These are phyloP conservation scores for Morone chrysops DNA, from an alignment of 2,113 vertebrate species.

Conservation along the genomic window DNA sequence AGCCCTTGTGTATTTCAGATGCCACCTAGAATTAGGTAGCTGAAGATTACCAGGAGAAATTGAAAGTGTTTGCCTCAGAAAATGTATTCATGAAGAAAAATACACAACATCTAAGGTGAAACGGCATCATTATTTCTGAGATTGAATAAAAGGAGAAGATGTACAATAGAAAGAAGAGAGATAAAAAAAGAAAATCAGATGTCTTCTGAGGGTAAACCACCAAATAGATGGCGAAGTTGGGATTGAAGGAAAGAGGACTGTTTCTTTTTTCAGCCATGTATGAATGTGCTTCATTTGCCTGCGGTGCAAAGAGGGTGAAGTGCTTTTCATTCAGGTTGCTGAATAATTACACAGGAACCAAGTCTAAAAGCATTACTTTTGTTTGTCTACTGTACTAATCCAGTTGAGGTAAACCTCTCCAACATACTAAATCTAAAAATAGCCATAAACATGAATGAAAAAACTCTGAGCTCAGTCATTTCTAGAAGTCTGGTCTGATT, in stretches of 20 bases:
- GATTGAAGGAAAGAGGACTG: slow-evolving; percentile 1
- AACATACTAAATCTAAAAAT: slow-evolving; percentile 5
- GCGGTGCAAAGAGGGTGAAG: slow-evolving; percentile 1
- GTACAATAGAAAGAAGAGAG: background rate
- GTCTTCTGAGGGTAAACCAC: slow-evolving; percentile 15
- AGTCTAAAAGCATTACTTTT: slow-evolving; percentile 24
- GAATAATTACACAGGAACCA: slow-evolving; percentile 38
- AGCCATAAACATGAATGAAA: background rate
- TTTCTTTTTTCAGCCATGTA: slow-evolving; percentile 28
- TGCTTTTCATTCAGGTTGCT: slow-evolving; percentile 22
- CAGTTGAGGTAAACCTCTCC: background rate
- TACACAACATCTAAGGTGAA: background rate
- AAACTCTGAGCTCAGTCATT: background rate
- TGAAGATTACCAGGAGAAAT: slow-evolving; percentile 38
- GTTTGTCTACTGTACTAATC: background rate
- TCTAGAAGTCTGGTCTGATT: background rate
- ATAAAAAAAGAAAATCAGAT: background rate
- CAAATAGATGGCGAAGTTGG: slow-evolving; percentile 19
- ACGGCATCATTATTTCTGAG: background rate
- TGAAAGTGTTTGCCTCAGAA: slow-evolving; percentile 45
- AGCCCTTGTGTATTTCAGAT: slow-evolving; percentile 54
- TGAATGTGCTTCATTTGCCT: slow-evolving; percentile 30
- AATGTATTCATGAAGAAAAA: slow-evolving; percentile 31
- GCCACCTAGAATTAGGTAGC: slow-evolving; percentile 56
- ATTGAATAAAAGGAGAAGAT: slow-evolving; percentile 26